Evolutionary conservation across 2,113 vertebrate species (phyloP), one percentile per base, ranked within the genome.

Genomic region (Diadophis punctatus): DNA sequence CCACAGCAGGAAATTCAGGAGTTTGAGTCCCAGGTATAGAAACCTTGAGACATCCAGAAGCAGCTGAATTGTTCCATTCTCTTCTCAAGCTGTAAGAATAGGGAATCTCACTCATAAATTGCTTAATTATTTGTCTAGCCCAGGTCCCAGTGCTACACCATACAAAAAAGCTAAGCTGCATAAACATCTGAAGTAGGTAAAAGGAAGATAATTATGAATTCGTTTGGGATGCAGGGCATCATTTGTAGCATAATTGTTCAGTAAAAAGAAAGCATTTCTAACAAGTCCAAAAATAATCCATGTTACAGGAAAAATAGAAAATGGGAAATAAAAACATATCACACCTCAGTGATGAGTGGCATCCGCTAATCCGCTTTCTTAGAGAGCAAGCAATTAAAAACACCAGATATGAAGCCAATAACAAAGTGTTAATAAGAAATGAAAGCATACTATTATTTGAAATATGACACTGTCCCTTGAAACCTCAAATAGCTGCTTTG

Each of bases 401-500:
- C 43, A 89, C 46, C 14, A 23, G 34, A 39, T 46, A 39, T 3
- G 60, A 43, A n/a, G 16, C 7, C 22, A 58, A 80, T n/a, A 84
- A 55, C 48, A 88, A 55, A 39, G 27, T 3, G 0, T 58, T 49
- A 8, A 80, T 55, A 20, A 30, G 80, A 10, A 10, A 1, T 23
- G 80, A 91, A 92, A 80, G 5, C 8, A 80, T 34, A 27, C 6
- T 63, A 89, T 30, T 0, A 1, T 16, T 87, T 90, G 49, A 68
- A 90, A 92, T 80, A 86, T 74, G 63, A 92, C 46, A 48, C 56
- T 91, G 3, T 56, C 20, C 27, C 34, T 39, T 14, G 49, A 86
- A 49, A 27, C n/a, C 90, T 86, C 90, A 27, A 90, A 34, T 88
- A 89, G 56, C 25, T 85, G 92, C 52, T 46, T 93, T 87, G 74